Evolutionary conservation across 2,888 invertebrate species (phyloP).

Genomic region (Cremastinae sp.): DNA sequence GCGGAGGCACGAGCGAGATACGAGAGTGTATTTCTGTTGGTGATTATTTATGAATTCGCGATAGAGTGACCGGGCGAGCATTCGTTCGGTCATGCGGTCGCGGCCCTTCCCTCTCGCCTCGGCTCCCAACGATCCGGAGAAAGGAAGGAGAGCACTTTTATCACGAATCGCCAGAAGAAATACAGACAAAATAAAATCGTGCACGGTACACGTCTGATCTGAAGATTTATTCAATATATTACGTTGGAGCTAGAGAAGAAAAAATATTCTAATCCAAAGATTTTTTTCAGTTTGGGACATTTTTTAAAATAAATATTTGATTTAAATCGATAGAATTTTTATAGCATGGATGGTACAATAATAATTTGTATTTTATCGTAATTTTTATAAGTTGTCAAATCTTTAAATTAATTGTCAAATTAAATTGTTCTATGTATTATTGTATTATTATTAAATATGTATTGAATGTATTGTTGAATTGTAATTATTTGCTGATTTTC

Average conservation of each 20-base stretch:
- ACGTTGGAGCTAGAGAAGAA: conserved; percentile 22
- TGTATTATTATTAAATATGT: too few relatives aligned
- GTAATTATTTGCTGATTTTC: too few relatives aligned
- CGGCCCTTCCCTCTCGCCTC: conserved; percentile 27
- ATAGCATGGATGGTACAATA: too few relatives aligned
- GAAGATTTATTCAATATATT: conserved; percentile 11
- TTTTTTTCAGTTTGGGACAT: too few relatives aligned
- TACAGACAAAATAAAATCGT: conserved; percentile 26
- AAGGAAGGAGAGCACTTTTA: conserved; percentile 56
- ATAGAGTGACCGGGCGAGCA: conserved; percentile 65
- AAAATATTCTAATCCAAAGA: too few relatives aligned
- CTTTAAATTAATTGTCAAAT: too few relatives aligned
- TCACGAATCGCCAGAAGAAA: conserved; percentile 39
- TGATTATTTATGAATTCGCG: conserved; percentile 73
- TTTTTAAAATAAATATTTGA: too few relatives aligned
- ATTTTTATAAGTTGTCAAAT: too few relatives aligned
- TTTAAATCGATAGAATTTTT: conserved; percentile 6
- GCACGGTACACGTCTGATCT: background rate
- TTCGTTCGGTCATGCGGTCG: conserved; percentile 52
- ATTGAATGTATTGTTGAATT: too few relatives aligned
- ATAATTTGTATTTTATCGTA: too few relatives aligned
- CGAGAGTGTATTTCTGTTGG: conserved; percentile 73
- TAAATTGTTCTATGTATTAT: too few relatives aligned
- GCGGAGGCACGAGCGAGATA: conserved; percentile 63
- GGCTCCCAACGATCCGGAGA: conserved; percentile 30